Base-by-base conservation (phyloP, 2,113 vertebrate species). In the Campylomormyrus tamandua region DNA sequence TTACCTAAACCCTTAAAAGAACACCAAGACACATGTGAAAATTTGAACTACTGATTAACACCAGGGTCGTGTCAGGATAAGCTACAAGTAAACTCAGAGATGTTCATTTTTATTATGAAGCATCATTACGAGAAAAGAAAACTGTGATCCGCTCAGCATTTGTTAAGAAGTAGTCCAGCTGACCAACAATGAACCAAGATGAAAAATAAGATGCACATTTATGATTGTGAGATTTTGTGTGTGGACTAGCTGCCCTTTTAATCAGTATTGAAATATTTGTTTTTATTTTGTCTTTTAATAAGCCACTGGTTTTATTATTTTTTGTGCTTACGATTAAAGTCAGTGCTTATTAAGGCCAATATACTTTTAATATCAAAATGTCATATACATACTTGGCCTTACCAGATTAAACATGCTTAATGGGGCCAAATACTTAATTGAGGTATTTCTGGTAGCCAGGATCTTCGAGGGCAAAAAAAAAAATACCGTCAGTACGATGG, bases 21-120 rank as follows among this genome's bases (percentile, higher is more conserved):
- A 56, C 39, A n/a, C 49, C 19, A n/a, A 56, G 77, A 83, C 35
- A 89, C 46, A 19, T 84, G 89, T 45, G 52, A 89, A 89, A n/a
- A 83, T 74, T 91, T 91, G 91, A 94, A 92, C 92, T 92, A 92
- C 91, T 87, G 88, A 91, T 92, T 66, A 52, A 87, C 70, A 89
- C 88, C 92, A 91, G 92, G 87, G 94, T 92, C 56, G 13, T 88
- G 90, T 89, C 56, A 86, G 53, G 88, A 90, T 91, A 90, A 90
- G 87, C 90, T 91, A 90, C 83, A 49, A 66, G 90, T 88, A 91
- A 91, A 89, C 85, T 77, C 90, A 88, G 90, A 74, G 83, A 88
- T 74, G 42, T 48, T 74, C 0, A n/a, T 88, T 39, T 74, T 48
- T 45, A 70, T 48, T 6, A 19, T 66, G 45, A 74, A 70, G 62